Evolutionary conservation across 2,113 vertebrate genomes (phyloP).

Genomic region (Globicephala melas): DNA sequence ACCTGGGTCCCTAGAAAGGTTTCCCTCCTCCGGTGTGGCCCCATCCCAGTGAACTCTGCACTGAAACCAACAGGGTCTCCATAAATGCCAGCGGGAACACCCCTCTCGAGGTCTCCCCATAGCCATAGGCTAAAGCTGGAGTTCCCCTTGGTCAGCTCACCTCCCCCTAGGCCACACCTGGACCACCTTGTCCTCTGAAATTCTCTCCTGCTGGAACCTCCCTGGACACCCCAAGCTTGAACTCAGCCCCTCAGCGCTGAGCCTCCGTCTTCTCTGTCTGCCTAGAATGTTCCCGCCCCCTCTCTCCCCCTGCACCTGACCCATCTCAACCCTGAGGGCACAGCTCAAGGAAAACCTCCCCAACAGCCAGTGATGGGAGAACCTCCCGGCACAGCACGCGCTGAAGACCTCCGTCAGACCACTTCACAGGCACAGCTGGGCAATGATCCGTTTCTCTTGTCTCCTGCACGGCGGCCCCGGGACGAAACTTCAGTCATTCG

Average conservation of each 20-base stretch:
- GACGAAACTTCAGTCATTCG: too few relatives aligned
- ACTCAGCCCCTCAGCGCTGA: rapidly evolving
- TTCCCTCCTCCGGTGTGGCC: not conserved
- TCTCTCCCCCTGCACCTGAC: not conserved
- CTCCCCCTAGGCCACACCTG: rapidly evolving
- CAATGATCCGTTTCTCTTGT: not conserved
- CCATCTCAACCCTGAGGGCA: too few relatives aligned
- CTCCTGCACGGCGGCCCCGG: not conserved
- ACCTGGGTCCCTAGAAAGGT: not conserved
- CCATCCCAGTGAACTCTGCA: not conserved
- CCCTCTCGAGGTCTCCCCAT: not conserved
- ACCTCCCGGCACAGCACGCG: not conserved
- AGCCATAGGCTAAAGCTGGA: too few relatives aligned
- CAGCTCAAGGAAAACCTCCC: not conserved
- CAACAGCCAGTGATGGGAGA: not conserved
- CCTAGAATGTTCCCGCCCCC: not conserved
- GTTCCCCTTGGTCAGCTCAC: not conserved
- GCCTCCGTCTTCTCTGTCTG: too few relatives aligned
- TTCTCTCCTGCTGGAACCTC: not conserved
- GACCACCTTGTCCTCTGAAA: not conserved
- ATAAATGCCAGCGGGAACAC: not conserved
- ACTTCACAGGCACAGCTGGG: rapidly evolving
- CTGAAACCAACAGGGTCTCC: not conserved
- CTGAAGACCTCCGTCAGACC: not conserved
- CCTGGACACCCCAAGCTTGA: rapidly evolving